Base-by-base conservation (phyloP, 2,888 invertebrate genomes). In the Cosmia pyralina region DNA sequence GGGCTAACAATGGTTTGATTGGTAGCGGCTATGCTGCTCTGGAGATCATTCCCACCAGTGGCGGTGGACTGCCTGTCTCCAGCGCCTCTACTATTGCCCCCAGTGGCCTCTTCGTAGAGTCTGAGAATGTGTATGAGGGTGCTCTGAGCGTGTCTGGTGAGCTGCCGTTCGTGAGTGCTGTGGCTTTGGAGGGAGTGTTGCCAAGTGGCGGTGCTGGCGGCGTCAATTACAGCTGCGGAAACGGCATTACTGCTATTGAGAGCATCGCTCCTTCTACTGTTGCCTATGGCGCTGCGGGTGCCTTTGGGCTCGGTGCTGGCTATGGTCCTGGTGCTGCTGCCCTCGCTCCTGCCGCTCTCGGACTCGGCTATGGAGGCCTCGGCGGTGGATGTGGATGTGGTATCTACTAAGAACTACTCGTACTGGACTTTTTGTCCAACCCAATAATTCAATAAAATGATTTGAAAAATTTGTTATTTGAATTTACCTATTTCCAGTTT, bases 111-210 rank as follows among this genome's bases (percentile, higher is more conserved):
- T 71, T 81, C 11, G 48, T 86, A 38, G 62, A 65, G 8, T 86
- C 86, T 58, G 86, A 86, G n/a, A 86, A 85, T 34, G 66, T 63
- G 13, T 86, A 46, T 41, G 86, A 85, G 41, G 85, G 85, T 63
- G 34, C 59, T 48, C 69, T 86, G 19, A 59, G 68, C 17, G 81
- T 77, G 17, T 60, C 64, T 69, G 86, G 83, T 74, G 85, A 79
- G 72, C 58, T 79, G 48, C 84, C 84, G 10, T 84, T 84, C 46
- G 34, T 82, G 44, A 75, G 81, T 58, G 55, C 81, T 69, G 79
- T 81, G n/a, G 67, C 53, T 53, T 50, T 84, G 13, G 84, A 84
- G 6, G 82, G 79, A 17, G 66, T 22, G 11, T 10, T 84, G 1
- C 69, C 79, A 19, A 71, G 77, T 60, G 72, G 48, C 11, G 84